Evolutionary conservation across 2,888 invertebrate genomes (phyloP).

Genomic region (Ectobius pallidus): DNA sequence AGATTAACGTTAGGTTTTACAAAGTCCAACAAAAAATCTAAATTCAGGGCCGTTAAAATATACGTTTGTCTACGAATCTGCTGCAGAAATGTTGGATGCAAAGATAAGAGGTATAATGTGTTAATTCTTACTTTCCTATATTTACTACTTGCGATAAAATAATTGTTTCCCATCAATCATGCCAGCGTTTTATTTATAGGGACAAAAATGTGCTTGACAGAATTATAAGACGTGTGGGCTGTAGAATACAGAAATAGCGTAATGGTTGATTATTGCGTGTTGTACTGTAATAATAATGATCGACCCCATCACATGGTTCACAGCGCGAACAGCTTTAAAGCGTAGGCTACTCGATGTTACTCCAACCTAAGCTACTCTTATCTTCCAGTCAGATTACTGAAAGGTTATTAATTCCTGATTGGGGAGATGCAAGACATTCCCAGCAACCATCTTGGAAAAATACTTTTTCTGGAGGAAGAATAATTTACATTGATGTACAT

Average conservation of each 20-base stretch:
- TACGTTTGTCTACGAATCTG: background rate
- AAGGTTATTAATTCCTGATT: no score
- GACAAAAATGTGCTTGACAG: background rate
- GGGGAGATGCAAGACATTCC: no score
- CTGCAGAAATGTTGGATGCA: no score
- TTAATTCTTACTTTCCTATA: no score
- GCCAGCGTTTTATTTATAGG: constrained; percentile 2
- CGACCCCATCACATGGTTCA: background rate
- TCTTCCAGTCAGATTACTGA: no score
- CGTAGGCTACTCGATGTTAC: no score
- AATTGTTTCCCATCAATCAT: background rate
- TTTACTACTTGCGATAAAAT: background rate
- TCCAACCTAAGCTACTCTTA: no score
- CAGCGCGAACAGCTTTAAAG: background rate
- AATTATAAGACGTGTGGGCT: background rate
- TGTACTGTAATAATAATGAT: background rate
- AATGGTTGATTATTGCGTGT: background rate
- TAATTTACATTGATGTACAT: no score
- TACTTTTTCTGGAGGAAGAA: no score
- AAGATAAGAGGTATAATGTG: background rate
- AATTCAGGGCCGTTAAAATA: background rate
- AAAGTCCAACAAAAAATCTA: background rate
- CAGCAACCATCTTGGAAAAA: no score
- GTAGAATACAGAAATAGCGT: background rate
- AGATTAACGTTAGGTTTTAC: no score